Percentiles rank a stretch among this genome's conserved stretches.
Conservation (phyloP, 2,113 vertebrate species). For the Thalassarche chlororhynchos region DNA sequence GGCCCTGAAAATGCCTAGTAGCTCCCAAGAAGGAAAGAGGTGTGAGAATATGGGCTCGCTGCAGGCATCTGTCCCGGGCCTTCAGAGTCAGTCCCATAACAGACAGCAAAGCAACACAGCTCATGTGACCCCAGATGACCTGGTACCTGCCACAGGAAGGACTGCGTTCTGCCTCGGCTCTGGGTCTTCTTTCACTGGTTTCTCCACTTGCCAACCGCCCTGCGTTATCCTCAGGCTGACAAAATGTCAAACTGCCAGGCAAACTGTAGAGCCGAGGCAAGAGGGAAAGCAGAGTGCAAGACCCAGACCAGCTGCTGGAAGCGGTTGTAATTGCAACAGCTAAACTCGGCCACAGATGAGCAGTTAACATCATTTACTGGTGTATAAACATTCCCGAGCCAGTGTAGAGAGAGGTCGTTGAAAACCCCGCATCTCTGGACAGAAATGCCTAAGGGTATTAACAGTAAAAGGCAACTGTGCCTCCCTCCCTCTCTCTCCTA, state of each 20-base stretch:
- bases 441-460: neutral
- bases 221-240: neutral
- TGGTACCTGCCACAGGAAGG: neutral
- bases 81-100: neutral
- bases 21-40: neutral
- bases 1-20: neutral
- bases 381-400: neutral
- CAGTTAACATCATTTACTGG: constrained; percentile 12
- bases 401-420: neutral
- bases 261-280: rapidly evolving
- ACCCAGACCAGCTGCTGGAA: neutral
- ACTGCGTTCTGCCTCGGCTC: neutral
- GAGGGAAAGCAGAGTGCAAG: neutral
- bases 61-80: neutral
- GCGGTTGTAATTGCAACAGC: neutral
- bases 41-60: neutral
- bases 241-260: neutral
- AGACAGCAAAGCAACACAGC: neutral
- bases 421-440: neutral
- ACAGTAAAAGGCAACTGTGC: neutral
- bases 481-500: neutral
- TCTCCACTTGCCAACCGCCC: neutral
- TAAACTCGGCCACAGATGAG: neutral
- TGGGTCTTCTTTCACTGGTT: neutral
- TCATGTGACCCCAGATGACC: neutral